Percentiles rank a stretch among this genome's conserved stretches.
Conservation (phyloP, 2,888 invertebrate species). For the Catotricha subobsoleta region DNA sequence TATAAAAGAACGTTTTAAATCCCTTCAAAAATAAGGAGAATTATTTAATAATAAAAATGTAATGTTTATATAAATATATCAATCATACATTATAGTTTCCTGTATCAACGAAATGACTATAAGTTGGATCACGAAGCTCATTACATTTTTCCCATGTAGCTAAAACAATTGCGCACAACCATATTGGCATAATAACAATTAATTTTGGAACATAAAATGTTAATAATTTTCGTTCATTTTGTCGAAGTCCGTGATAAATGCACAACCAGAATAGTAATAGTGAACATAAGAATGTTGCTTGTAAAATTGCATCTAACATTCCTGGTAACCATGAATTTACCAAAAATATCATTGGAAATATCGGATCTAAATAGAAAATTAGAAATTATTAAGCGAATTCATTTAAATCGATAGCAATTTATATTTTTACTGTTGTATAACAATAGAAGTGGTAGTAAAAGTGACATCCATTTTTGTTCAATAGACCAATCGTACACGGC, state of each 20-base stretch:
- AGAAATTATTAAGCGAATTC: neutral
- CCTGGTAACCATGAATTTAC: constrained; percentile 79
- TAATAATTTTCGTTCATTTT: constrained; percentile 73
- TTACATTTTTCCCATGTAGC: constrained; percentile 83
- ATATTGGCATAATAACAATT: constrained; percentile 67
- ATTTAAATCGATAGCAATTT: neutral
- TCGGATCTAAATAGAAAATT: constrained; percentile 62
- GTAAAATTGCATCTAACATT: constrained; percentile 78
- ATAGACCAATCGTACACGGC: constrained; percentile 88
- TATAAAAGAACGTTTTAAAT: constrained; percentile 80
- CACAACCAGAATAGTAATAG: constrained; percentile 89
- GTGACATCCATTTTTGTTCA: constrained; percentile 91
- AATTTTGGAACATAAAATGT: constrained; percentile 86
- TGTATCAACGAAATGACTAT: constrained; percentile 71
- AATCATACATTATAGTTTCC: constrained; percentile 59
- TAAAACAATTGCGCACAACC: constrained; percentile 69
- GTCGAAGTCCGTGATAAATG: constrained; percentile 81
- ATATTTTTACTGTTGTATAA: constrained; percentile 71
- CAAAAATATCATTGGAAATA: constrained; percentile 80
- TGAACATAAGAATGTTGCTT: constrained; percentile 73
- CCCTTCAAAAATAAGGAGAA: constrained; percentile 40
- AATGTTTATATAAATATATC: neutral
- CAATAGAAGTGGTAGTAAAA: constrained; percentile 68
- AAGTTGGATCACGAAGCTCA: constrained; percentile 78
- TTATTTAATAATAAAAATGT: constrained; percentile 13